Evolutionary conservation across 2,113 vertebrate genomes (phyloP).

Genomic region (Vidua chalybeata): DNA sequence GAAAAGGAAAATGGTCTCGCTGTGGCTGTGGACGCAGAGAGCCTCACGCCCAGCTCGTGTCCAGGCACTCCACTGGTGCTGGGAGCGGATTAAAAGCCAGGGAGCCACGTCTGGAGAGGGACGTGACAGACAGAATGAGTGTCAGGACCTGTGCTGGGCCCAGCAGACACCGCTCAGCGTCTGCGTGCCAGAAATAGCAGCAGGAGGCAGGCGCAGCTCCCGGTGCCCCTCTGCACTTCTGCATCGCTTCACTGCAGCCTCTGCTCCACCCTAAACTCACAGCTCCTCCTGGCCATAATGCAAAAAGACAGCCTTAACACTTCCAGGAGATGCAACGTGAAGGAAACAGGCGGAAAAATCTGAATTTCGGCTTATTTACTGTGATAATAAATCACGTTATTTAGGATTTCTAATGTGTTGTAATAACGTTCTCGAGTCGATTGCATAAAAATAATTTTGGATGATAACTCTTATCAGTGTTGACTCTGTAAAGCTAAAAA

Average conservation of each 20-base stretch:
- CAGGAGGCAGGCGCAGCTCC: not conserved
- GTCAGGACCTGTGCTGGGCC: conserved; percentile 6
- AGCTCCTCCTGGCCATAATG: not conserved
- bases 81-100: not conserved
- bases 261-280: not conserved
- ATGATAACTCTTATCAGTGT: not conserved
- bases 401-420: not conserved
- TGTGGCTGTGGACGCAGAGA: not conserved
- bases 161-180: not conserved
- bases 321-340: not conserved
- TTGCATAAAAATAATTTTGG: not conserved
- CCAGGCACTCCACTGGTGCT: not conserved
- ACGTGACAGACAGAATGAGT: not conserved
- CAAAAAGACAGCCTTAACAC: not conserved
- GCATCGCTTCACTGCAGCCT: not conserved
- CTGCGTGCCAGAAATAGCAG: conserved; percentile 12
- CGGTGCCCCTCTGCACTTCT: not conserved
- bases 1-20: not conserved
- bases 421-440: not conserved
- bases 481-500: not conserved
- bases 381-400: rapidly evolving
- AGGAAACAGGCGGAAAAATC: not conserved
- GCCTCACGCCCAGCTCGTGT: not conserved
- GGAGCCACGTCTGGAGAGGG: not conserved
- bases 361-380: not conserved